These are phyloP conservation scores for Rhopilema esculentum DNA, from an alignment of 30 jellyfish, hydroid and myxozoan genomes.

Conservation along the genomic window DNA sequence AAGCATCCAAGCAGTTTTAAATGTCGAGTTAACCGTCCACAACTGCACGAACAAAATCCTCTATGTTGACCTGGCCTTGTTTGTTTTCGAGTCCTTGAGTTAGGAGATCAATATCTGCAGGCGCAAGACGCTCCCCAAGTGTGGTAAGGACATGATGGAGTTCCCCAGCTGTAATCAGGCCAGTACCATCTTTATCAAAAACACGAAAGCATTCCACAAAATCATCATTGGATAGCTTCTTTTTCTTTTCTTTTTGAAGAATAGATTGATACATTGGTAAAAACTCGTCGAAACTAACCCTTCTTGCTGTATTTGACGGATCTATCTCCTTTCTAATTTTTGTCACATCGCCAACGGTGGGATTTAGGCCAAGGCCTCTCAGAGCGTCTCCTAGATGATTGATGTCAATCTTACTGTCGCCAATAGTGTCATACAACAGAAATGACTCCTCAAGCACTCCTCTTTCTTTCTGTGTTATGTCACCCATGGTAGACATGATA, in stretches of 20 bases:
- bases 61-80: conserved; percentile 92
- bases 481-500: conserved; percentile 63
- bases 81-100: conserved; percentile 96
- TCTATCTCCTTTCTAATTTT: conserved; percentile 88
- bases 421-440: conserved; percentile 89
- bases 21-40: conserved; percentile 74
- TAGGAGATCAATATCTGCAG: conserved; percentile 87
- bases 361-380: conserved; percentile 98
- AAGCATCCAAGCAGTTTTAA: neutral
- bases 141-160: conserved; percentile 96
- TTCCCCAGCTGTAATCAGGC: conserved; percentile 96
- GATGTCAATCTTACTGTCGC: conserved; percentile 91
- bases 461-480: conserved; percentile 87
- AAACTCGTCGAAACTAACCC: conserved; percentile 92
- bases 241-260: conserved; percentile 75
- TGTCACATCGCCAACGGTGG: conserved; percentile 90
- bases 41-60: conserved; percentile 89
- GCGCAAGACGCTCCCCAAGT: conserved; percentile 90
- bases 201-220: conserved; percentile 98
- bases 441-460: conserved; percentile 89
- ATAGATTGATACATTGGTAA: conserved; percentile 90
- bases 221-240: conserved; percentile 72
- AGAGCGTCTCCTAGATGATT: conserved; percentile 89
- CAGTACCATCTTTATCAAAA: conserved; percentile 92
- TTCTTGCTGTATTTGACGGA: conserved; percentile 73